A percentile compares a stretch with the other conserved stretches of the same genome.
phyloP scores from a whole-genome alignment of 35 echinoderm and acorn worm genomes.

The Hemicentrotus pulcherrimus region DNA sequence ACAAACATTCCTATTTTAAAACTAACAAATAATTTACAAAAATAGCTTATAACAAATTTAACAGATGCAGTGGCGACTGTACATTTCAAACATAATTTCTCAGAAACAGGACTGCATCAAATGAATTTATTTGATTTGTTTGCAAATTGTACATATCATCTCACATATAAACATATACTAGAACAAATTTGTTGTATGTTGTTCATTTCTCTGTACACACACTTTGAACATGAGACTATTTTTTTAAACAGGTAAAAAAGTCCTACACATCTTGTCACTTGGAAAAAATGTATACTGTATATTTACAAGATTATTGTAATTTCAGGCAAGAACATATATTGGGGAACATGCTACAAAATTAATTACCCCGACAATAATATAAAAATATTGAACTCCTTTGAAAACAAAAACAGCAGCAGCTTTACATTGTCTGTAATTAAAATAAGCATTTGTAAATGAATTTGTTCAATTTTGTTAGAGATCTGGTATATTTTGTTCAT shows the following conservation, averaged over 20 bases:
- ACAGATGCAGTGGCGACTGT: no score
- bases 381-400: neutral
- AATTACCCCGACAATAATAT: neutral
- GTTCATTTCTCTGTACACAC: neutral
- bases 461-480: neutral
- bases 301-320: neutral
- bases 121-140: neutral
- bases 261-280: neutral
- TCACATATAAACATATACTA: neutral
- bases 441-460: neutral
- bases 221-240: neutral
- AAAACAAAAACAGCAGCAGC: neutral
- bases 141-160: neutral
- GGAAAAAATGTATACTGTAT: neutral
- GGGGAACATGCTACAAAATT: neutral
- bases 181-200: neutral
- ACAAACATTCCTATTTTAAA: no score
- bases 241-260: neutral
- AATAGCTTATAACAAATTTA: no score
- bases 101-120: neutral
- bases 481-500: no score
- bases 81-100: no score
- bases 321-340: constrained; percentile 4
- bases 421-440: neutral
- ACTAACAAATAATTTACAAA: no score